Evolutionary conservation across 2,113 vertebrate species (phyloP), one percentile per base, ranked within the genome.

Genomic region (Corvus moneduloides): DNA sequence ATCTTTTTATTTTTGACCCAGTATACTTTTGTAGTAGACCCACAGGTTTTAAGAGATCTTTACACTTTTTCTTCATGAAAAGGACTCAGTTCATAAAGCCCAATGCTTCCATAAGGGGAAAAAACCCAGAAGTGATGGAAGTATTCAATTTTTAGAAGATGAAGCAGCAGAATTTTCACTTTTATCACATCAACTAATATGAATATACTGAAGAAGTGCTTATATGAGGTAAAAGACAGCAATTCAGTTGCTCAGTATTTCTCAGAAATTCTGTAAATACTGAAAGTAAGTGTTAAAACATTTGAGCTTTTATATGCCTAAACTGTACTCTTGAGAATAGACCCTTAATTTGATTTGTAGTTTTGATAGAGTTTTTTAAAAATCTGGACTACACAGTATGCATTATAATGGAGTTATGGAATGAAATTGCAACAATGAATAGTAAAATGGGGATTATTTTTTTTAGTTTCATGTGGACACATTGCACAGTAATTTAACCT

Each of bases 1-100:
- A 7, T 62, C 0, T n/a, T 17, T 52, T 33, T 16, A 23, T 35
- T 49, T 66, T 49, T 15, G 0, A 13, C 4, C 11, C 15, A 6
- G 1, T n/a, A 10, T 37, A 33, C 5, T 46, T 16, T 58, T 46
- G 7, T 37, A 67, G 35, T 69, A 63, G 21, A 46, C n/a, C 35
- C 21, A 55, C 15, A 43, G 10, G 4, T 64, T 3, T 28, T 56
- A 32, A 72, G 39, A 77, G 14, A 46, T 15, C 19, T 75, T 81
- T 73, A 43, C 10, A 32, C 3, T 13, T 68, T 87, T 87, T 67
- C 62, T 58, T 74, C 22, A 30, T 63, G 20, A 67, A 83, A 87
- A 17, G 2, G 20, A 52, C 20, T 41, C 54, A 4, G 0, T 41
- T 87, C 20, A 55, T 84, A 91, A 84, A n/a, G 9, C 3, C 4